Evolutionary conservation across 2,888 invertebrate species (phyloP).

Genomic region (Aleiodes leptofemur): DNA sequence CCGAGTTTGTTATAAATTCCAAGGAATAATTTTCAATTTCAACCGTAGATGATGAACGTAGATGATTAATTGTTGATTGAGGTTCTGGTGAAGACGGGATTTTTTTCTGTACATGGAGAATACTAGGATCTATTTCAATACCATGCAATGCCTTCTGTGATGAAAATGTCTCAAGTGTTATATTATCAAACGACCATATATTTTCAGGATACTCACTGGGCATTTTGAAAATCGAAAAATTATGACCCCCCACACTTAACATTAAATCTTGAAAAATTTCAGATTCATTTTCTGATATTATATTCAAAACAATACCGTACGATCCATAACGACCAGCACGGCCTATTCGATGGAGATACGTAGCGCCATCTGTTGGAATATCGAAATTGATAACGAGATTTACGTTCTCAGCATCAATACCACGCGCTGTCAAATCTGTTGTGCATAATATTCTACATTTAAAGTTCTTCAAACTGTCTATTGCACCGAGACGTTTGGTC

Average conservation of each 20-base stretch:
- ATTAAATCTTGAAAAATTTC: constrained; percentile 79
- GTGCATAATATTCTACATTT: constrained; percentile 91
- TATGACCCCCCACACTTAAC: constrained; percentile 77
- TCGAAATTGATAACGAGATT: constrained; percentile 96
- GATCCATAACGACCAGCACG: constrained; percentile 96
- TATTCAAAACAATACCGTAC: constrained; percentile 86
- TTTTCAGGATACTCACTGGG: constrained; percentile 69
- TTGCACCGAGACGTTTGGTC: constrained; percentile 83
- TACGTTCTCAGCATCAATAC: constrained; percentile 95
- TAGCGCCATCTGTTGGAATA: constrained; percentile 85
- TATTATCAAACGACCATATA: constrained; percentile 64
- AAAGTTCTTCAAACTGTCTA: constrained; percentile 87
- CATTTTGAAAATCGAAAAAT: constrained; percentile 76
- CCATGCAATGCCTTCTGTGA: constrained; percentile 43
- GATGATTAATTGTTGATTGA: too few relatives aligned
- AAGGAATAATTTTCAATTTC: not conserved
- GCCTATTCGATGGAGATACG: constrained; percentile 96
- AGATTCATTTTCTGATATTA: constrained; percentile 83
- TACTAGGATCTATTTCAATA: constrained; percentile 37
- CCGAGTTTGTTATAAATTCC: too few relatives aligned
- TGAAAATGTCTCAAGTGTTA: constrained; percentile 61
- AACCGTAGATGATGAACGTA: too few relatives aligned
- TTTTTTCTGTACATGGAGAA: not conserved
- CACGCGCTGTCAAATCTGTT: constrained; percentile 94
- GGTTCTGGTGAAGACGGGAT: too few relatives aligned